Percentiles rank a stretch among this genome's conserved stretches.
phyloP scores from a whole-genome alignment of 1,140 invertebrate genomes.

The Melanaphis sacchari region DNA sequence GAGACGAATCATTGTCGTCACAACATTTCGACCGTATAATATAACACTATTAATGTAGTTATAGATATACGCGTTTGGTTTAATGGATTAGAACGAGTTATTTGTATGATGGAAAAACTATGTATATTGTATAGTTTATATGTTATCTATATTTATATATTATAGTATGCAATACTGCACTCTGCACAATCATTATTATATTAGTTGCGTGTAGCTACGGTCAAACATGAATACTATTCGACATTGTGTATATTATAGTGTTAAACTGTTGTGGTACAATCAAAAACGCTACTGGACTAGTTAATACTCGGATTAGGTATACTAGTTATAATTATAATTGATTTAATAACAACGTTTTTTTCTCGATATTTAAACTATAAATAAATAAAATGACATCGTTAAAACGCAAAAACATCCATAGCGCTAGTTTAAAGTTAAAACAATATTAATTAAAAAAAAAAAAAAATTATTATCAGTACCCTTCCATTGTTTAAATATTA shows the following conservation, averaged over 20 bases:
- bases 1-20: not conserved
- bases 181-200: not conserved
- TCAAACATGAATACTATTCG: not conserved
- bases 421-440: not conserved
- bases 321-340: not conserved
- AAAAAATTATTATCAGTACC: not conserved
- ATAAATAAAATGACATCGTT: no score
- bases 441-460: not conserved
- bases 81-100: not conserved
- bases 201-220: not conserved
- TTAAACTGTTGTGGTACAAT: not conserved
- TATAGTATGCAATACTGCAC: not conserved
- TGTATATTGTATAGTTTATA: no score
- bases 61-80: not conserved
- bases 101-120: not conserved
- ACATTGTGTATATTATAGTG: not conserved
- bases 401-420: no score
- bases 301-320: not conserved
- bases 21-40: not conserved
- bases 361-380: not conserved
- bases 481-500: not conserved
- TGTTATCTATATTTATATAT: not conserved
- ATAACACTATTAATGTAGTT: not conserved
- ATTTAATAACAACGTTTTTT: not conserved
- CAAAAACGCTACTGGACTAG: not conserved